Conservation (phyloP, 1,140 invertebrate species). For the Cataglyphis hispanica region DNA sequence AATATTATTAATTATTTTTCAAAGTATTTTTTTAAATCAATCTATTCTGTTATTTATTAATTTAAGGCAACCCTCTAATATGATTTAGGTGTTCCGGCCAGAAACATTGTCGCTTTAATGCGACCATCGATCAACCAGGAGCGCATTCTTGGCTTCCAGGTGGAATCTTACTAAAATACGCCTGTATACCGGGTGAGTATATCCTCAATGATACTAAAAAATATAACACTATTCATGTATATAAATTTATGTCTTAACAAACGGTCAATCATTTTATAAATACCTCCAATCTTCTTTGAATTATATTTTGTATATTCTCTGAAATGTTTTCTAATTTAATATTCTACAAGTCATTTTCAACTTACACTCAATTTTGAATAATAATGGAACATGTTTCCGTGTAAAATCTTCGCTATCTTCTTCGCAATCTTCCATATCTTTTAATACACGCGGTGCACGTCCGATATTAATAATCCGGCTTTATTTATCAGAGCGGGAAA, state of each 20-base stretch:
- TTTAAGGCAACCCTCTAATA: not conserved
- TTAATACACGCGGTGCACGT: no score
- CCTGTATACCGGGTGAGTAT: constrained; percentile 83
- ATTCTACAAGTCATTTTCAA: not conserved
- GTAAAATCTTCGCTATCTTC: not conserved
- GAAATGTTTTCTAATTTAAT: not conserved
- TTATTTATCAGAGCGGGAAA: constrained; percentile 19
- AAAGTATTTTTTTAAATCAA: not conserved
- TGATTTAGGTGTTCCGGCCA: constrained; percentile 82
- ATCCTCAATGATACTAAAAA: not conserved
- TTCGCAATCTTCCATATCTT: no score
- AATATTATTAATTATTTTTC: not conserved
- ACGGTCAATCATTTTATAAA: not conserved
- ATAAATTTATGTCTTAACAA: not conserved
- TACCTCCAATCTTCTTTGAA: not conserved
- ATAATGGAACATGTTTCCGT: not conserved
- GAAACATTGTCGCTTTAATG: constrained; percentile 83
- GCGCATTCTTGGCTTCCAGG: constrained; percentile 80
- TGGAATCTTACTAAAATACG: constrained; percentile 83
- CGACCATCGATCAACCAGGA: constrained; percentile 80
- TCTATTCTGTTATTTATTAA: not conserved
- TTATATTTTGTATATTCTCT: not conserved
- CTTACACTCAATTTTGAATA: not conserved
- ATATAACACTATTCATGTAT: not conserved
- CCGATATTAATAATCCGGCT: not conserved